These are phyloP conservation scores for Lepidurus packardi DNA, from an alignment of 1,140 invertebrate species.

Conservation along the genomic window DNA sequence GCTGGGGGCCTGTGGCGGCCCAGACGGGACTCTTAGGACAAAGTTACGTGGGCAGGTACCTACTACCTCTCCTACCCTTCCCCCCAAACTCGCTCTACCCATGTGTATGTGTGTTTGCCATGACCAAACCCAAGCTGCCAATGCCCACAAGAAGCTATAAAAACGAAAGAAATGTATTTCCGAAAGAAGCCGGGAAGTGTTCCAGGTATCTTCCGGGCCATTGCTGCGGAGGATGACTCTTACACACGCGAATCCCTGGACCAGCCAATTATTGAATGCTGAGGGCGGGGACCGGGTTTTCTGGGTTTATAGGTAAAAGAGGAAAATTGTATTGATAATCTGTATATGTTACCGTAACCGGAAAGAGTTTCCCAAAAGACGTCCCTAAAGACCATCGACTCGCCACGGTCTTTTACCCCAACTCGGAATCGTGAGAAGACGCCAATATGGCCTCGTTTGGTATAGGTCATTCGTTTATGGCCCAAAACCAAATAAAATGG, in stretches of 20 bases:
- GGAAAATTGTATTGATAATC: conserved; percentile 18
- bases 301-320: not conserved
- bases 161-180: not conserved
- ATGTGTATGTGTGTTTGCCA: conserved; percentile 4
- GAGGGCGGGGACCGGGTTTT: not conserved
- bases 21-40: not conserved
- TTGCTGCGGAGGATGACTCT: not conserved
- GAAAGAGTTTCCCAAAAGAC: not conserved
- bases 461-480: not conserved
- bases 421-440: not conserved
- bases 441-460: not conserved
- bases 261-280: conserved; percentile 9
- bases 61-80: not conserved
- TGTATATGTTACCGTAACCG: not conserved
- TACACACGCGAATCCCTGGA: conserved; percentile 18
- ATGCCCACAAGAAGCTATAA: not conserved
- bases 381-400: not conserved
- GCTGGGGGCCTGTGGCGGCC: not conserved
- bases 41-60: conserved; percentile 2
- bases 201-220: not conserved
- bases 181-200: not conserved
- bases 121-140: conserved; percentile 13
- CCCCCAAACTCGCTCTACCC: not conserved
- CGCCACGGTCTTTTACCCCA: not conserved
- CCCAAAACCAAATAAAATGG: too few relatives aligned